Conservation (phyloP, 1,140 invertebrate genomes). For the Anoplophora glabripennis region DNA sequence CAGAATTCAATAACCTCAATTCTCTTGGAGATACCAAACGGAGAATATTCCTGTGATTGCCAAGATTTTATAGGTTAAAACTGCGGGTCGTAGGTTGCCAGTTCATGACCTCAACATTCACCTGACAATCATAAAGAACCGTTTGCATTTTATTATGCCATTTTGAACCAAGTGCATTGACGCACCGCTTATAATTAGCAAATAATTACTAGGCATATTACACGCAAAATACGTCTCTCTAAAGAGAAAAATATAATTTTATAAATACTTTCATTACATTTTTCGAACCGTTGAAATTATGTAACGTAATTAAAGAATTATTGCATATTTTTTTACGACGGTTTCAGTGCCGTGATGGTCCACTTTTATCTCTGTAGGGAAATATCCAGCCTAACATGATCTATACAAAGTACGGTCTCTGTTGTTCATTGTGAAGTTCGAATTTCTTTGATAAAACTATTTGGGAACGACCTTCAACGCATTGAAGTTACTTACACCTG, state of each 20-base stretch:
- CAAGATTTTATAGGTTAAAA: constrained; percentile 26
- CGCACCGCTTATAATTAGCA: too few species aligned
- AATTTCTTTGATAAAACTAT: background rate
- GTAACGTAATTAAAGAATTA: too few species aligned
- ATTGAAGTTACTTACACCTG: constrained; percentile 10
- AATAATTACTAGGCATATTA: too few species aligned
- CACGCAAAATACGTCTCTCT: too few species aligned
- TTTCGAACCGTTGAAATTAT: too few species aligned
- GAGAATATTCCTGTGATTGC: constrained; percentile 30
- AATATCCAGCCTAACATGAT: background rate
- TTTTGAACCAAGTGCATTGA: too few species aligned
- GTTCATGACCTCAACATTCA: constrained; percentile 34
- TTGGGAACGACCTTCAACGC: background rate
- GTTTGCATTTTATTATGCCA: too few species aligned
- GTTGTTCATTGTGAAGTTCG: background rate
- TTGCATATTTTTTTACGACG: too few species aligned
- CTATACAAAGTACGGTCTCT: background rate
- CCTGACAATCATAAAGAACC: constrained; percentile 32
- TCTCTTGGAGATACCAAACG: constrained; percentile 9
- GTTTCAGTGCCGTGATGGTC: too few species aligned
- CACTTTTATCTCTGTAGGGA: background rate
- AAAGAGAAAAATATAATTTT: too few species aligned
- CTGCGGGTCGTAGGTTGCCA: constrained; percentile 29
- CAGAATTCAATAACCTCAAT: constrained; percentile 14
- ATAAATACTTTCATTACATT: too few species aligned